These are phyloP conservation scores for Nephrotoma appendiculata DNA, from an alignment of 2,888 invertebrate genomes.

Conservation along the genomic window DNA sequence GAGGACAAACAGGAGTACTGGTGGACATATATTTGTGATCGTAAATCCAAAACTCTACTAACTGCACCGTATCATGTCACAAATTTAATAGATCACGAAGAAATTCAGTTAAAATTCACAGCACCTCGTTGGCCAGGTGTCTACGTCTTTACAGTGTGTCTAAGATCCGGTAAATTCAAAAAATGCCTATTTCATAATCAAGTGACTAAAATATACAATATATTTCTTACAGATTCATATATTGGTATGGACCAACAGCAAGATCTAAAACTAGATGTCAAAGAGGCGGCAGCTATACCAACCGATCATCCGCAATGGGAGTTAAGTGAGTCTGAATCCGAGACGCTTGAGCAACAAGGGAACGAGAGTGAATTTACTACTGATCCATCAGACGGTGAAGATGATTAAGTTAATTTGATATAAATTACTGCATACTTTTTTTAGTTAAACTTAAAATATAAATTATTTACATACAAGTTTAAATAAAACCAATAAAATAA, in stretches of 20 bases:
- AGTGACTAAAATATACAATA: background rate
- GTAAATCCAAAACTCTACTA: slow-evolving; percentile 78
- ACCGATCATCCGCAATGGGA: slow-evolving; percentile 97
- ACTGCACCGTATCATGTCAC: slow-evolving; percentile 91
- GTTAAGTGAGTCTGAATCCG: slow-evolving; percentile 83
- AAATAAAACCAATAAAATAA: background rate
- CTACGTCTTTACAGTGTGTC: slow-evolving; percentile 83
- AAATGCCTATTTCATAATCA: background rate
- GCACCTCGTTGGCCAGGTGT: slow-evolving; percentile 89
- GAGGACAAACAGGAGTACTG: slow-evolving; percentile 96
- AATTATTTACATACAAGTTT: background rate
- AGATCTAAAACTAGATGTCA: slow-evolving; percentile 93
- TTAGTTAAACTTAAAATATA: background rate
- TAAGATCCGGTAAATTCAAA: slow-evolving; percentile 52
- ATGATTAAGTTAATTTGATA: background rate
- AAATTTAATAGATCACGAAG: slow-evolving; percentile 75
- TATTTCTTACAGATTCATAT: slow-evolving; percentile 61
- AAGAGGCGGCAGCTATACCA: slow-evolving; percentile 84
- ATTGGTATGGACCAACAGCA: slow-evolving; percentile 91
- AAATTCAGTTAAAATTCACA: slow-evolving; percentile 89
- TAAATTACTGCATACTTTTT: background rate
- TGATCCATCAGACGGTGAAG: slow-evolving; percentile 47
- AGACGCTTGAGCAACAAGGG: slow-evolving; percentile 42
- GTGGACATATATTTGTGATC: slow-evolving; percentile 98
- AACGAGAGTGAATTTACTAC: slow-evolving; percentile 51